Evolutionary conservation across 2,113 vertebrate species (phyloP).

Genomic region (Cynopterus brachyotis): DNA sequence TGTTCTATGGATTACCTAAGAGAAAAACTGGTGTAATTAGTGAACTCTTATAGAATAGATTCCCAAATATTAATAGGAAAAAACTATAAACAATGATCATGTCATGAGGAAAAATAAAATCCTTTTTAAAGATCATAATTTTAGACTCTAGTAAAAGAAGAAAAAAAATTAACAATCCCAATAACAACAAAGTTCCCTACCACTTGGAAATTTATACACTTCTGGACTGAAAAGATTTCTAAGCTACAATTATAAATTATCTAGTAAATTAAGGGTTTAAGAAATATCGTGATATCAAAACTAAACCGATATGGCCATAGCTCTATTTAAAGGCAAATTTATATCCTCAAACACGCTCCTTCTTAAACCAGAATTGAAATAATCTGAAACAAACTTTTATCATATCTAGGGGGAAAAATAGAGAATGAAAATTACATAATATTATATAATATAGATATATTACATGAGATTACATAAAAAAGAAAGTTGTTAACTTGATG

Average conservation of each 20-base stretch:
- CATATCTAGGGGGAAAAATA: not conserved
- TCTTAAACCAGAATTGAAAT: not conserved
- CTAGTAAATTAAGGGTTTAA: not conserved
- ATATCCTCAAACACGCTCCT: not conserved
- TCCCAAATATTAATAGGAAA: not conserved
- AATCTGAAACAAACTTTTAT: not conserved
- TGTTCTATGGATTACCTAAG: not conserved
- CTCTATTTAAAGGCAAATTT: not conserved
- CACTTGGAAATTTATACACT: not conserved
- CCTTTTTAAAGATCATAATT: not conserved
- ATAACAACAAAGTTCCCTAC: not conserved
- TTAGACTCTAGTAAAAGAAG: not conserved
- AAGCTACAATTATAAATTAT: not conserved
- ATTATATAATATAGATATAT: not conserved
- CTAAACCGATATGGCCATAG: not conserved
- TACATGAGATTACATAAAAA: not conserved
- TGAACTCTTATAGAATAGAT: not conserved
- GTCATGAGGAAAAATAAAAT: not conserved
- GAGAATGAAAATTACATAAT: not conserved
- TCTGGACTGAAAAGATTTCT: not conserved
- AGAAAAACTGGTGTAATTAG: not conserved
- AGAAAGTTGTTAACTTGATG: not conserved
- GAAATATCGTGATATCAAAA: conserved; percentile 22
- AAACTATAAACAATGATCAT: not conserved
- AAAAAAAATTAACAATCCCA: not conserved